These are phyloP conservation scores for Idaea aversata DNA, from an alignment of 2,888 invertebrate species.

Conservation along the genomic window DNA sequence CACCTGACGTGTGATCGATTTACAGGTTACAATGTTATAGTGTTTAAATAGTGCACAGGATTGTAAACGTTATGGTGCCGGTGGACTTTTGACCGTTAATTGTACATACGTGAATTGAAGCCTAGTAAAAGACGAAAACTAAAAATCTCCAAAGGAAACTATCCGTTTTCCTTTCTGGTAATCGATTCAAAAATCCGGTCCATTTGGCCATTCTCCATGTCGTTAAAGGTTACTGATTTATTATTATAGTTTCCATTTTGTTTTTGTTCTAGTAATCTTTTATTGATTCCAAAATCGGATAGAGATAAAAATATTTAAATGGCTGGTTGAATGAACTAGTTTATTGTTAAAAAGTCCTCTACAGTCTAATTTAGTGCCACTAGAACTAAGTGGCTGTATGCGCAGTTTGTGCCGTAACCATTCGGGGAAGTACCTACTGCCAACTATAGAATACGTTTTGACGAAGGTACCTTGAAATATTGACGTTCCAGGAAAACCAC, in stretches of 20 bases:
- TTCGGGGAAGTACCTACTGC: no score
- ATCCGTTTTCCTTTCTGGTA: conserved; percentile 30
- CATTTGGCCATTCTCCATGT: conserved; percentile 37
- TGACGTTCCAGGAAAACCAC: no score
- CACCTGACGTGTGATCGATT: no score
- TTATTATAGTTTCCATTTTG: conserved; percentile 39
- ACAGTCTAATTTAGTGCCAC: neutral
- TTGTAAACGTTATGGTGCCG: no score
- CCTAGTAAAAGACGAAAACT: conserved; percentile 19
- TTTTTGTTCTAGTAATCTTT: conserved; percentile 28
- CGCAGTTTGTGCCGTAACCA: no score
- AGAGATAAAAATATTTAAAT: neutral
- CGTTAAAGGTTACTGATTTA: conserved; percentile 42
- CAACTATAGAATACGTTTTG: no score
- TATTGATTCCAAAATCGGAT: conserved; percentile 29
- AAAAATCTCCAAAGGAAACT: conserved; percentile 26
- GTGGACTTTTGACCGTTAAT: no score
- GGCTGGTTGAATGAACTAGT: neutral
- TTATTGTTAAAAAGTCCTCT: neutral
- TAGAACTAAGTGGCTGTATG: neutral
- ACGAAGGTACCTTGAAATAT: no score
- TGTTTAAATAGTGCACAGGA: no score
- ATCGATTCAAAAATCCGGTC: conserved; percentile 38
- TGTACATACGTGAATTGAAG: neutral
- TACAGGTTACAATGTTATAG: no score